Conservation (phyloP, 2,797 vertebrate species). For the Pseudochromis fuscus region DNA sequence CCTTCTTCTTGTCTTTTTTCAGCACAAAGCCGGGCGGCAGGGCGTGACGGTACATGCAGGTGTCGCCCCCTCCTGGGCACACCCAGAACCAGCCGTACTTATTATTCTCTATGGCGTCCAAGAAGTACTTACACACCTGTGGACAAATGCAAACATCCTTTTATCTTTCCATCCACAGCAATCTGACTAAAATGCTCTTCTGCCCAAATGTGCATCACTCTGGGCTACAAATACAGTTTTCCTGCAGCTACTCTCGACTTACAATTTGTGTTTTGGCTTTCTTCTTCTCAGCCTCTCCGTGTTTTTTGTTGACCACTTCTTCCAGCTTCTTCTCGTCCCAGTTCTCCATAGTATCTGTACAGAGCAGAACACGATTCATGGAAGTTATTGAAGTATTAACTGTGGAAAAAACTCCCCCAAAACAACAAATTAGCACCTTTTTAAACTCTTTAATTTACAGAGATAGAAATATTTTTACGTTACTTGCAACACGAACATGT, state of each 20-base stretch:
- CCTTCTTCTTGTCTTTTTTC: slow-evolving; percentile 98
- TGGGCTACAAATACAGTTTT: too few species aligned
- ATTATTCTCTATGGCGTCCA: slow-evolving; percentile 97
- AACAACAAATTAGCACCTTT: too few species aligned
- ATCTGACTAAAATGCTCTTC: too few species aligned
- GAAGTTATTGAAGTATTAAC: too few species aligned
- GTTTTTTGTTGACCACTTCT: slow-evolving; percentile 97
- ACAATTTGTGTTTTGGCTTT: slow-evolving; percentile 98
- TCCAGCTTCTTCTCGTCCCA: slow-evolving; percentile 99
- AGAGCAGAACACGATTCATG: slow-evolving; percentile 11
- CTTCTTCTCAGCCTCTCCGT: slow-evolving; percentile 97
- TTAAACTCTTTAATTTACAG: too few species aligned
- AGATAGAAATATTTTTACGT: too few species aligned
- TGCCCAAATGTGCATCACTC: too few species aligned
- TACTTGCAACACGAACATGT: too few species aligned
- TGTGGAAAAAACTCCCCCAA: too few species aligned
- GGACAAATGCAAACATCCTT: too few species aligned
- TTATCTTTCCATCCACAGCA: neutral
- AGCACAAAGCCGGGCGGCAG: slow-evolving; percentile 96
- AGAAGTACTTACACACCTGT: slow-evolving; percentile 96
- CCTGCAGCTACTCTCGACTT: slow-evolving; percentile 33
- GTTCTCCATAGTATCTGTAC: slow-evolving; percentile 99
- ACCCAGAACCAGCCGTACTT: slow-evolving; percentile 99
- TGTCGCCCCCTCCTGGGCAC: slow-evolving; percentile 92
- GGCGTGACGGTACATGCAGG: slow-evolving; percentile 97